A percentile compares a stretch with the other conserved stretches of the same genome.
Evolutionary conservation across 1,140 invertebrate genomes (phyloP).

Genomic region (Caerostris extrusa): DNA sequence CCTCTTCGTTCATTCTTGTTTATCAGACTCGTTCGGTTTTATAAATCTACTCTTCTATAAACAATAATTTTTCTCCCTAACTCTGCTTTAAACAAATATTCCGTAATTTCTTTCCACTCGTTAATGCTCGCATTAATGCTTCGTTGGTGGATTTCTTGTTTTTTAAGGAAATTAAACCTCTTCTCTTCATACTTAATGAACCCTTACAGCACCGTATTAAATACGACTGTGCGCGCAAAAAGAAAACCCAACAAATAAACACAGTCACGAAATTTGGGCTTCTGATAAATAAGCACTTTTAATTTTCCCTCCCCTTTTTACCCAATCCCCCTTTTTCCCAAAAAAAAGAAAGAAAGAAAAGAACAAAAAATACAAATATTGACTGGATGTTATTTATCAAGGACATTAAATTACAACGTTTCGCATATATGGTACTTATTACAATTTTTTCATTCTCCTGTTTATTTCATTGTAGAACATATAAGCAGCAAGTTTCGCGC

Average conservation of each 20-base stretch:
- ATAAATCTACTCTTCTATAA: slow-evolving; percentile 17
- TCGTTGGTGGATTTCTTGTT: slow-evolving; percentile 52
- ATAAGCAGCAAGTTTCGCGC: neutral
- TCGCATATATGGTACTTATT: slow-evolving; percentile 73
- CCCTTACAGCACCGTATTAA: slow-evolving; percentile 61
- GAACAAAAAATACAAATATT: slow-evolving; percentile 47
- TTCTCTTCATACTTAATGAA: slow-evolving; percentile 60
- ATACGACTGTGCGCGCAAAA: slow-evolving; percentile 46
- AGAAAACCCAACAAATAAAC: slow-evolving; percentile 65
- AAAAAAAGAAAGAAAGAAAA: slow-evolving; percentile 36
- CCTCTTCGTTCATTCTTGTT: neutral
- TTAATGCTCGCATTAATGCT: slow-evolving; percentile 55
- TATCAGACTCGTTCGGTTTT: neutral
- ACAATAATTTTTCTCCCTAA: slow-evolving; percentile 13
- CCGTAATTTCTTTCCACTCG: slow-evolving; percentile 58
- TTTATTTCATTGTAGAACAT: slow-evolving; percentile 74
- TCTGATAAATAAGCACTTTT: slow-evolving; percentile 64
- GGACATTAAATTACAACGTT: slow-evolving; percentile 75
- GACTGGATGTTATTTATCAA: slow-evolving; percentile 70
- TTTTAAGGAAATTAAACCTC: slow-evolving; percentile 70
- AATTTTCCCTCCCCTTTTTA: slow-evolving; percentile 38
- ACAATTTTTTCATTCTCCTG: slow-evolving; percentile 64
- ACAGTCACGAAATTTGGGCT: slow-evolving; percentile 57
- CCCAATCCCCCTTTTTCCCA: too few relatives aligned
- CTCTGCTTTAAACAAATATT: slow-evolving; percentile 41